Evolutionary conservation across 2,113 vertebrate species (phyloP), one percentile per base, ranked within the genome.

Genomic region (Chroicocephalus ridibundus): DNA sequence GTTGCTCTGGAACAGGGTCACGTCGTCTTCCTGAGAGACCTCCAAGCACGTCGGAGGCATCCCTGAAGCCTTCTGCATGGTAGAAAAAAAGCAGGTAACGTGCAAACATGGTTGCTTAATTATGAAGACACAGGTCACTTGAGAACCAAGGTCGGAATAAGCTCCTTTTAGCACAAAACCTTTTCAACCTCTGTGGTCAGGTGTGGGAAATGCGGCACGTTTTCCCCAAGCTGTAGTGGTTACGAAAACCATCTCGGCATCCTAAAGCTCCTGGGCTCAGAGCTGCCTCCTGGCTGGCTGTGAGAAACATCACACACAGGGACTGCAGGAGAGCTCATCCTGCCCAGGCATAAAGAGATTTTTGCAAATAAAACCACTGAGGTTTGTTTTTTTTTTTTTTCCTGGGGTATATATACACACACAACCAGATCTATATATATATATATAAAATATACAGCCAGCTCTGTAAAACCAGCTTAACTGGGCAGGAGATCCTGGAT

Each of bases 381-480:
- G 24, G 12, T 40, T n/a, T 21, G 49, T 10, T 4, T 72, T 31
- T 44, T 18, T 44, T 18, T 55, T 13, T 47, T 46, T 46, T 19
- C 17, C 38, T 9, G 38, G 5, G 42, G 12, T 42, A 42, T 46
- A n/a, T 44, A n/a, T 51, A 36, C 10, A 18, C 46, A 20, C 46
- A 49, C 21, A 22, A 49, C 47, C 21, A 22, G 10, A 49, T 22
- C 47, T 26, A 31, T 47, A 13, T 24, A 40, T 11, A 38, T 4
- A 0, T 18, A 40, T 11, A 38, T 4, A 0, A 16, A 29, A 24
- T 66, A 85, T 8, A 60, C 6, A 60, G 24, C 17, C 31, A 55
- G 51, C 5, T 24, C 20, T 75, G 32, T 55, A 46, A 84, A 74
- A 29, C 4, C 66, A 75, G 46, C 25, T 58, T 66, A 66, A 75